Evolutionary conservation across 2,888 invertebrate genomes (phyloP), one percentile per base, ranked within the genome.

Genomic region (Nudaria mundana): DNA sequence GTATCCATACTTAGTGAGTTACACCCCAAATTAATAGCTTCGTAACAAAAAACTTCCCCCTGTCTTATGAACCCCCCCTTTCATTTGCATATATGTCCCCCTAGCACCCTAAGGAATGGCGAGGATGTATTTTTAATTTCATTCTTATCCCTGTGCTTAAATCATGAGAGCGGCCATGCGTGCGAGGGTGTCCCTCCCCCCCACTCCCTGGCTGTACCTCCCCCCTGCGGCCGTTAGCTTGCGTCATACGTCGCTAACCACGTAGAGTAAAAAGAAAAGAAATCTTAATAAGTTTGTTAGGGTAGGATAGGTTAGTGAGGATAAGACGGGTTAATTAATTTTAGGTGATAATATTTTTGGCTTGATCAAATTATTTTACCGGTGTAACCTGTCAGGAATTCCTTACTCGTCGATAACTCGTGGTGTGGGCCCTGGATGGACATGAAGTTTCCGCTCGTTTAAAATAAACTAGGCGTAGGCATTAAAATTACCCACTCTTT

Each of bases 201-300:
- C 61, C 52, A 53, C 29, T 43, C 52, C 53, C 62, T 65, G 62
- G 56, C 44, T 56, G 34, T 52, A 52, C 59, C 56, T 61, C 68
- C 66, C 62, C 63, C 59, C 61, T 55, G 66, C 63, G 76, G 77
- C 81, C 78, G 81, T 76, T 78, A 76, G 84, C 84, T 82, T 81
- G 84, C 87, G 87, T 87, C 87, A 88, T 88, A 88, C 87, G 86
- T 88, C 87, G 87, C 84, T 88, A 86, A 87, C 87, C 87, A 81
- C 87, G 87, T 84, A 82, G 83, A 78, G 84, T 81, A 86, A 83
- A 87, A 87, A 88, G 87, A 88, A 88, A 87, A 84, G 87, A 87
- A 87, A 86, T 87, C 87, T 87, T 88, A 88, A 87, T 88, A 88
- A 88, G 87, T 87, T 88, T 86, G 87, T 88, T 86, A 88, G 85